These are phyloP conservation scores for Tillus elongatus DNA, from an alignment of 2,888 invertebrate species.

Conservation along the genomic window DNA sequence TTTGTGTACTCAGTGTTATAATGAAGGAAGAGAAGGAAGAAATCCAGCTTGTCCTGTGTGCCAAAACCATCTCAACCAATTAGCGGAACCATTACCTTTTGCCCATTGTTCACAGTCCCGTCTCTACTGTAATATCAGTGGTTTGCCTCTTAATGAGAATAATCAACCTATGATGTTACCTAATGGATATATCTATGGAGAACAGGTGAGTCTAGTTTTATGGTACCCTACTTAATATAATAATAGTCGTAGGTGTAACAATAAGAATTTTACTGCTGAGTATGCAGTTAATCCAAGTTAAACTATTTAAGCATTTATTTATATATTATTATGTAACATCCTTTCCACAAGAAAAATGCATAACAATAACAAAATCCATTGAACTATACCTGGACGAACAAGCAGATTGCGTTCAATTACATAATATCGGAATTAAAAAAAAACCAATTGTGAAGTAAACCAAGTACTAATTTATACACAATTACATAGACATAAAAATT, in stretches of 20 bases:
- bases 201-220: slow-evolving; percentile 53
- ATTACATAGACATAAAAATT: too few species aligned
- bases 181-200: slow-evolving; percentile 94
- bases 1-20: slow-evolving; percentile 57
- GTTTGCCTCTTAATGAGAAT: slow-evolving; percentile 89
- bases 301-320: too few species aligned
- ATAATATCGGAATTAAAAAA: too few species aligned
- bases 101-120: slow-evolving; percentile 96
- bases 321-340: too few species aligned
- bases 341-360: too few species aligned
- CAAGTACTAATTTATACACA: too few species aligned
- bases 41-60: slow-evolving; percentile 91
- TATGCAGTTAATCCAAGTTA: not conserved
- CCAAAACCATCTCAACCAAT: slow-evolving; percentile 72
- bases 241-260: too few species aligned
- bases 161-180: slow-evolving; percentile 98
- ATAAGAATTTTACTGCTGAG: slow-evolving; percentile 1
- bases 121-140: slow-evolving; percentile 84
- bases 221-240: too few species aligned
- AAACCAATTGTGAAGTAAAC: too few species aligned
- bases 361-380: too few species aligned
- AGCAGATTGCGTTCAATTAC: too few species aligned
- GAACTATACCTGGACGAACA: too few species aligned
- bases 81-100: slow-evolving; percentile 81
- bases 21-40: slow-evolving; percentile 51